Evolutionary conservation across 2,797 vertebrate genomes (phyloP), one percentile per base, ranked within the genome.

Genomic region (Brotula barbata): DNA sequence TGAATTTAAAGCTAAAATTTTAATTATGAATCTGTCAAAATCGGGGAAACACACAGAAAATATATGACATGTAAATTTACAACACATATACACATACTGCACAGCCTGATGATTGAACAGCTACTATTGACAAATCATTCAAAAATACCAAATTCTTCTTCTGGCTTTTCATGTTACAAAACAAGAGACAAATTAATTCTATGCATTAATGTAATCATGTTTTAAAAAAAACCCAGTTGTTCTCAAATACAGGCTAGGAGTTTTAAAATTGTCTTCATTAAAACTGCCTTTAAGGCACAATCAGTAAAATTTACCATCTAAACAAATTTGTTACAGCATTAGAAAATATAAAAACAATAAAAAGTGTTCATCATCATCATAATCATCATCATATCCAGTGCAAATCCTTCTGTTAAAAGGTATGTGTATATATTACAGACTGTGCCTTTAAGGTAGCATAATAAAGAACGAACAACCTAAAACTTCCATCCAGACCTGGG

Each of bases 1-100:
- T 22, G 1, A 70, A 21, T 14, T 64, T 57, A 43, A 74, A 36
- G 57, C 25, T 56, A 5, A 47, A 31, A 41, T 25, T 63, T 2
- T 2, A 21, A 20, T 47, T 23, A 16, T 8, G 13, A 31, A 21
- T 54, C 19, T 34, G 3, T 53, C 12, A 48, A 49, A 9, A 58
- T 41, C 21, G 59, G 19, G 10, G 40, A 40, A 11, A 57, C 40
- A 72, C 23, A 21, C 6, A 53, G 14, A 52, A 70, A 58, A 53
- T 11, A 62, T 20, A 39, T 16, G 42, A 9, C 13, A 31, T 15
- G 10, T n/a, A 47, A 43, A 54, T 58, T 48, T 45, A 68, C 56
- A 74, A 14, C 44, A 70, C 19, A 0, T 44, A 5, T 48, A 39
- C 37, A 8, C n/a, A 58, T 31, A 59, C 37, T 6, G 54, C 48